Conservation (phyloP, 2,113 vertebrate genomes). For the Boleophthalmus pectinirostris region DNA sequence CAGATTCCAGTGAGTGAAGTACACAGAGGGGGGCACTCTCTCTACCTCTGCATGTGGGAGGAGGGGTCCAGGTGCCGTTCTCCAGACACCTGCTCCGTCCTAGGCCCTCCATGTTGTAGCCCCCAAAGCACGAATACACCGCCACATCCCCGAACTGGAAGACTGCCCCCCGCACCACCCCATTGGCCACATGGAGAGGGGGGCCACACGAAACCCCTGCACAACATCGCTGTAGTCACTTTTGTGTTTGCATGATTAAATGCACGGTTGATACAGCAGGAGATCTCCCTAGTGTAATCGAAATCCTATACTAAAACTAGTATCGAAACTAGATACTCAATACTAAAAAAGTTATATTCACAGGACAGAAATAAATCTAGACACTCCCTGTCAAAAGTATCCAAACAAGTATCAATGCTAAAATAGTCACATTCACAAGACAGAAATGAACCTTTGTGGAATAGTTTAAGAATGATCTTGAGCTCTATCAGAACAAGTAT, state of each 20-base stretch:
- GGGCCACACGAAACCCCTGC: constrained; percentile 92
- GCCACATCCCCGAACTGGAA: constrained; percentile 93
- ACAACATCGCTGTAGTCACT: constrained; percentile 62
- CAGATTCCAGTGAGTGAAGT: constrained; percentile 9
- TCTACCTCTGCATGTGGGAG: constrained; percentile 92
- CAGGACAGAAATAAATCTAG: too few species aligned
- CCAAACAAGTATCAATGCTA: too few species aligned
- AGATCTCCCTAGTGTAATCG: neutral
- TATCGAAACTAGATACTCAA: too few species aligned
- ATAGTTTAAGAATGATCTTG: too few species aligned
- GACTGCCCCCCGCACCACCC: constrained; percentile 85
- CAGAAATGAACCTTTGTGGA: too few species aligned
- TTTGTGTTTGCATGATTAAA: neutral
- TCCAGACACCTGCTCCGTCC: constrained; percentile 89
- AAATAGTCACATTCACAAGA: too few species aligned
- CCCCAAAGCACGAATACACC: constrained; percentile 92
- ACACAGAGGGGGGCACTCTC: constrained; percentile 10
- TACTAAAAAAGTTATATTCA: too few species aligned
- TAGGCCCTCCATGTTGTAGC: constrained; percentile 90
- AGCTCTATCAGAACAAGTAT: too few species aligned
- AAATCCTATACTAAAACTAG: too few species aligned
- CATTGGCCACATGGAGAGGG: constrained; percentile 85
- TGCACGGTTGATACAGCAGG: neutral
- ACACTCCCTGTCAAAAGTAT: too few species aligned
- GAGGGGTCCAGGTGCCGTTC: constrained; percentile 91